Evolutionary conservation across 1,140 invertebrate species (phyloP).

Genomic region (Nasonia vitripennis): DNA sequence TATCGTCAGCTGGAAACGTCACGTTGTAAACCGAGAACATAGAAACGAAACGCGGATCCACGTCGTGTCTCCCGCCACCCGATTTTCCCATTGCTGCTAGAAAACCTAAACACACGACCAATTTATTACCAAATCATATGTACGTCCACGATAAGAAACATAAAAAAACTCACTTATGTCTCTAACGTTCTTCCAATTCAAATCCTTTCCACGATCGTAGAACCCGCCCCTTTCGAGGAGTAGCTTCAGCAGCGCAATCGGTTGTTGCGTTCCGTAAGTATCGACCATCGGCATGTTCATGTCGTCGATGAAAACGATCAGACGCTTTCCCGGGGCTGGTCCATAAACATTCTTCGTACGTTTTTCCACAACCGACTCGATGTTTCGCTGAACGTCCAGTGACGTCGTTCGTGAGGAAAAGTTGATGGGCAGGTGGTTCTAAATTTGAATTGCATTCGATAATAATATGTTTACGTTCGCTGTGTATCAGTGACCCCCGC

Average conservation of each 20-base stretch:
- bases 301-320: conserved; percentile 93
- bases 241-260: conserved; percentile 91
- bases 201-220: conserved; percentile 91
- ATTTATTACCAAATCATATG: not conserved
- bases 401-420: conserved; percentile 93
- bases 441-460: conserved; percentile 14
- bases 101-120: conserved; percentile 76
- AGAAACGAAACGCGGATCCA: conserved; percentile 92
- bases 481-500: no score
- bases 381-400: conserved; percentile 89
- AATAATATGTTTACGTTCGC: no score
- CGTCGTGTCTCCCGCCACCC: conserved; percentile 90
- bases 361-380: conserved; percentile 92
- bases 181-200: conserved; percentile 91
- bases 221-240: conserved; percentile 90
- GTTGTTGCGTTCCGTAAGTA: conserved; percentile 93
- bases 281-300: conserved; percentile 95
- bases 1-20: conserved; percentile 85
- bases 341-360: conserved; percentile 92
- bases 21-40: conserved; percentile 92
- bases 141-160: not conserved
- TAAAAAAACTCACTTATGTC: conserved; percentile 79
- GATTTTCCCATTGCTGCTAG: conserved; percentile 88
- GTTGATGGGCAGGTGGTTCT: conserved; percentile 87
- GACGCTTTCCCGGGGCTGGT: conserved; percentile 88